A percentile compares a stretch with the other conserved stretches of the same genome.
phyloP scores from a whole-genome alignment of 1,140 invertebrate genomes.

The Drosophila dunni region DNA sequence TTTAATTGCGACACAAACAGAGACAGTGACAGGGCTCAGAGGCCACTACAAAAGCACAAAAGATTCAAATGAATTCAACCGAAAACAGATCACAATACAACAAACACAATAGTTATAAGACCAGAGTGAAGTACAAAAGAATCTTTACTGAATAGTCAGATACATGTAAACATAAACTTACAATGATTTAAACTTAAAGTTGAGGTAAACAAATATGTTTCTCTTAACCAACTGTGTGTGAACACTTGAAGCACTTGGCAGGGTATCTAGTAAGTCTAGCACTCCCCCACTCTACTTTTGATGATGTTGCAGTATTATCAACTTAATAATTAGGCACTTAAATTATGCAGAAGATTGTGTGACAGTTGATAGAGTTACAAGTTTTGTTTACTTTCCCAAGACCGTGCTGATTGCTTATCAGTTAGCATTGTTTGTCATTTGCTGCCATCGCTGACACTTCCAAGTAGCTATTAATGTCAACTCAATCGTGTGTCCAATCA shows the following conservation, averaged over 20 bases:
- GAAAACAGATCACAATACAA: neutral
- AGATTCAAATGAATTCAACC: neutral
- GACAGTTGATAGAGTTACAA: neutral
- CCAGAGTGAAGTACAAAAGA: neutral
- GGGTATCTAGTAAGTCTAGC: neutral
- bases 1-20: neutral
- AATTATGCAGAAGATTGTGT: conserved; percentile 15
- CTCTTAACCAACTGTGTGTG: neutral
- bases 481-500: conserved; percentile 65
- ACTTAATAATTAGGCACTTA: conserved; percentile 14
- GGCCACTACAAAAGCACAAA: conserved; percentile 6
- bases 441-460: conserved; percentile 67
- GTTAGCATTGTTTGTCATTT: conserved; percentile 56
- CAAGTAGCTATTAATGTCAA: conserved; percentile 78
- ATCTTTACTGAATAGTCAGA: neutral
- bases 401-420: conserved; percentile 31
- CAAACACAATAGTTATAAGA: too few relatives aligned
- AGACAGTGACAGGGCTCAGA: neutral
- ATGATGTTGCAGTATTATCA: conserved; percentile 9
- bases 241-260: neutral
- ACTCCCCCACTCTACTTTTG: neutral
- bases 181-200: too few relatives aligned
- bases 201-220: too few relatives aligned
- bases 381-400: conserved; percentile 4
- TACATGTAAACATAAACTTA: too few relatives aligned